Conservation (phyloP, 2,113 vertebrate species). For the Saguinus imperator region DNA sequence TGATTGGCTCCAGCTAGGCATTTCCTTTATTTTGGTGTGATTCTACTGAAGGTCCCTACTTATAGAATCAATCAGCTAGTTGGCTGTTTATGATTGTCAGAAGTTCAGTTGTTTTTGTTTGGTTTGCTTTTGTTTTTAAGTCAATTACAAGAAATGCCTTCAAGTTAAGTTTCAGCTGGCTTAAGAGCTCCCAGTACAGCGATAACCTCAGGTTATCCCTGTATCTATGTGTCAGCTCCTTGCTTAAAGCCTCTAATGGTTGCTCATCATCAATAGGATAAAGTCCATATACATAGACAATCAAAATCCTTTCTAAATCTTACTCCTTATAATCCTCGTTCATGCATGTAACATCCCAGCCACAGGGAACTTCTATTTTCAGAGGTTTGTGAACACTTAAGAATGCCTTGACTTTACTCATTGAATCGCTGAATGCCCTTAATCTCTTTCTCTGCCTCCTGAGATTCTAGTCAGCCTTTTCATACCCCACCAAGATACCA, state of each 20-base stretch:
- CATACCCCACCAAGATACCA: background rate
- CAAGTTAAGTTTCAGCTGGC: background rate
- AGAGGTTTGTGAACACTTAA: background rate
- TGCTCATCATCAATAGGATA: background rate
- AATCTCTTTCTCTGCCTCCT: background rate
- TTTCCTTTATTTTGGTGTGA: background rate
- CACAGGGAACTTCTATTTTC: background rate
- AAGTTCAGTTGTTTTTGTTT: background rate
- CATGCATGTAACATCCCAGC: background rate
- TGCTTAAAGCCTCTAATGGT: background rate
- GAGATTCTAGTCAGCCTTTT: background rate
- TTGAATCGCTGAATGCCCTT: background rate
- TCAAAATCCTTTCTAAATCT: background rate
- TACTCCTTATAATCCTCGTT: background rate
- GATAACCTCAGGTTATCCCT: background rate
- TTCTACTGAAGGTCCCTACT: background rate
- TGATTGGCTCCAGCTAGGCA: background rate
- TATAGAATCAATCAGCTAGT: background rate
- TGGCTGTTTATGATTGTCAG: background rate
- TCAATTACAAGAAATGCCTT: background rate
- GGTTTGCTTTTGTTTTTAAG: background rate
- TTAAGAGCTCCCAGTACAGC: background rate
- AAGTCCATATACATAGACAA: background rate
- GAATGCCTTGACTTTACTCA: background rate
- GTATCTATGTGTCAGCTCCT: background rate